Base-by-base conservation (phyloP, 2,888 invertebrate species). In the Drosophila pseudotalamancana region DNA sequence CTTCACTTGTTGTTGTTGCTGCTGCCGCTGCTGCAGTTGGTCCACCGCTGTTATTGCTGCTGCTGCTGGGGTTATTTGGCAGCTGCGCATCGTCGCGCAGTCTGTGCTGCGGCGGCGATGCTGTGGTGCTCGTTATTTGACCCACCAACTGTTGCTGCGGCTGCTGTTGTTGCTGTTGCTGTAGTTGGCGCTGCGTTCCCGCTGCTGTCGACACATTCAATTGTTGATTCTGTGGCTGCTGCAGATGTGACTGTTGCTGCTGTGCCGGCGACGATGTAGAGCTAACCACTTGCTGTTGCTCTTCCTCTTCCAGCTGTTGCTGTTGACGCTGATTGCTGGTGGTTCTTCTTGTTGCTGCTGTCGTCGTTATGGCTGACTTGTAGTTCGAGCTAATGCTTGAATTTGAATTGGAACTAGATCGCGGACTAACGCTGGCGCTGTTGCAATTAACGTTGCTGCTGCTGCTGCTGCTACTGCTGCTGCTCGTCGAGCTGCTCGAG, bases 101-200 rank as follows among this genome's bases (percentile, higher is more conserved):
- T 55, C 71, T 40, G 29, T 71, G 75, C 75, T 77, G 68, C 83
- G 84, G 78, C 75, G 88, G 77, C 81, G 89, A 84, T 89, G 89
- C 88, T 77, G 90, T 91, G 72, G 89, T 91, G 82, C 91, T 90
- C 53, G 88, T 90, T 72, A 90, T 91, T 61, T 86, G 87, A 31
- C 86, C 89, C 63, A 90, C 79, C 69, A 88, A 84, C 31, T 60
- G 74, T 27, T 73, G 64, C 14, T 62, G 51, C 4, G 50, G 50
- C 9, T 68, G 68, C 5, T 57, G 61, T 1, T 64, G 42, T 5
- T 57, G 62, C 1, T 53, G 56, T 39, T 56, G 59, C 46, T 67
- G 76, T 56, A 68, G 75, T 16, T 50, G 60, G 12, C 23, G 31
- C 12, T 62, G 45, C 39, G 57, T 40, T 54, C 45, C 42, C 62